phyloP scores from a whole-genome alignment of 2,888 invertebrate genomes.

The Drosophila borborema region DNA sequence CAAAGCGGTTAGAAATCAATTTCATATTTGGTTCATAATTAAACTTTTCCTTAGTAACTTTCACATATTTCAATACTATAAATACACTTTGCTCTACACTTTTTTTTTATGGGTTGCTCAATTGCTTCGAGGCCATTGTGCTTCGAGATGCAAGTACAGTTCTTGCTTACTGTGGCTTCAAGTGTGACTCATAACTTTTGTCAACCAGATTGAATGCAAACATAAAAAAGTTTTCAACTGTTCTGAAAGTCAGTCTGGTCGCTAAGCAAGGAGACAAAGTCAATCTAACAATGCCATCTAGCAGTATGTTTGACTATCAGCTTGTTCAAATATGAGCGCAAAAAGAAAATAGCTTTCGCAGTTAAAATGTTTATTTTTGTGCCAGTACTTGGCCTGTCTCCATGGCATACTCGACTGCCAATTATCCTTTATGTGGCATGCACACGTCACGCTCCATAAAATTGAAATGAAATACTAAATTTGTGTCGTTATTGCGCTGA shows the following conservation, averaged over 20 bases:
- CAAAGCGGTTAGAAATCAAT: too few relatives aligned
- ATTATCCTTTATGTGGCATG: constrained; percentile 66
- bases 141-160: not conserved
- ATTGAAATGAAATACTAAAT: constrained; percentile 77
- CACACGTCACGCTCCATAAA: constrained; percentile 75
- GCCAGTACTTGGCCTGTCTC: constrained; percentile 25
- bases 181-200: constrained; percentile 1
- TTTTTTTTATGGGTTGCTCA: not conserved
- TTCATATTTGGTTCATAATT: too few relatives aligned
- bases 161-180: not conserved
- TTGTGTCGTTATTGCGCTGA: constrained; percentile 68
- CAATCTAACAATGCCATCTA: constrained; percentile 5
- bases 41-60: not conserved
- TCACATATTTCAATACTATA: not conserved
- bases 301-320: constrained; percentile 19
- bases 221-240: constrained; percentile 1
- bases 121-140: not conserved
- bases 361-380: constrained; percentile 29
- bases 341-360: not conserved
- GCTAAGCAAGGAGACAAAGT: not conserved
- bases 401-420: constrained; percentile 49
- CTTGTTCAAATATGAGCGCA: constrained; percentile 2
- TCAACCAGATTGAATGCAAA: constrained; percentile 3
- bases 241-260: constrained; percentile 10
- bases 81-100: not conserved